These are phyloP conservation scores for Anolis apletophallus DNA, from an alignment of 2,797 vertebrate species.

Conservation along the genomic window DNA sequence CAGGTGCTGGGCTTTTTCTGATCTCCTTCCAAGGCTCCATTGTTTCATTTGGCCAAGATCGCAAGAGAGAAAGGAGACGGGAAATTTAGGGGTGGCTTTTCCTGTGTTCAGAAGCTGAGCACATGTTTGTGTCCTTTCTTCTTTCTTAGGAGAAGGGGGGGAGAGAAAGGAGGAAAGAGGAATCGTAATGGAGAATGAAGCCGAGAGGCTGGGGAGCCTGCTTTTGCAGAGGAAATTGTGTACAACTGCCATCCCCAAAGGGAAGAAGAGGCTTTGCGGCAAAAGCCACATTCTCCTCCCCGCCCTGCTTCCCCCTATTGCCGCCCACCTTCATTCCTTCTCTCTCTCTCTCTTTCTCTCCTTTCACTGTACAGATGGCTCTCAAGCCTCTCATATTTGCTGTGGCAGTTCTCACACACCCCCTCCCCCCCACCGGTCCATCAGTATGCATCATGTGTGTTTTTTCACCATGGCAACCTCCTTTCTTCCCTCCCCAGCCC, in stretches of 20 bases:
- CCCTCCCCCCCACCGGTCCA: slow-evolving; percentile 28
- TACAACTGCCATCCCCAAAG: slow-evolving; percentile 16
- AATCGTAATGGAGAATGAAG: background rate
- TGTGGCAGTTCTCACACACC: slow-evolving; percentile 44
- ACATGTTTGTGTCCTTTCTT: background rate
- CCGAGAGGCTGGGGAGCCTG: background rate
- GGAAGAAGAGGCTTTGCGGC: slow-evolving; percentile 13
- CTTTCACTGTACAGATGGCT: slow-evolving; percentile 54
- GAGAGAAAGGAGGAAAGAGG: background rate
- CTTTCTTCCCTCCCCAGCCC: slow-evolving; percentile 21
- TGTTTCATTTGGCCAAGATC: slow-evolving; percentile 40
- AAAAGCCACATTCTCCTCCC: background rate
- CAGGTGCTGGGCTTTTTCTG: slow-evolving; percentile 30
- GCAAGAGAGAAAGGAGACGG: background rate
- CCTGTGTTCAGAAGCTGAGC: background rate
- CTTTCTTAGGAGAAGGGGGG: background rate
- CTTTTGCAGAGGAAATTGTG: background rate
- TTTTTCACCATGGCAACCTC: slow-evolving; percentile 70
- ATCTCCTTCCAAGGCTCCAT: slow-evolving; percentile 40
- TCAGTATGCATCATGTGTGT: slow-evolving; percentile 67
- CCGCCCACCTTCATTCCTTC: background rate
- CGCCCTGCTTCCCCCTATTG: background rate
- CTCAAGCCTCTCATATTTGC: slow-evolving; percentile 55
- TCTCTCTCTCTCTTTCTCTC: slow-evolving; percentile 1
- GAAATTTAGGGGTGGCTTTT: background rate